Evolutionary conservation across 2,113 vertebrate genomes (phyloP).

Genomic region (Esox niger): DNA sequence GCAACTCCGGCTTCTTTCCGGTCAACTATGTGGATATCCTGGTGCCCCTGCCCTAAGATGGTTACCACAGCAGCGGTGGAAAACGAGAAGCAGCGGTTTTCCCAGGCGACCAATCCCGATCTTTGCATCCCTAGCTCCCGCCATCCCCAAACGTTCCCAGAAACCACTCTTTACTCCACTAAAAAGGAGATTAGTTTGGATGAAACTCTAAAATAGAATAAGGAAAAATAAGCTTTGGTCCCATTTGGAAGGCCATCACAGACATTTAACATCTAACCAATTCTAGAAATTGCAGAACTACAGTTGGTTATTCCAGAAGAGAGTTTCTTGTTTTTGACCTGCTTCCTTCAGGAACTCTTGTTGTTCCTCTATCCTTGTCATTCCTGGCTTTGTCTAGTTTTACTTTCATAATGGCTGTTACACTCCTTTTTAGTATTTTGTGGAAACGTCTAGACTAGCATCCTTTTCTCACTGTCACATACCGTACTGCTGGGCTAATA

Average conservation of each 20-base stretch:
- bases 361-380: slow-evolving; percentile 30
- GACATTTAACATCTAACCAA: slow-evolving; percentile 9
- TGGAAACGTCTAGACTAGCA: slow-evolving; percentile 49
- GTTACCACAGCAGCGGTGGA: slow-evolving; percentile 9
- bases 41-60: slow-evolving; percentile 88
- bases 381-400: slow-evolving; percentile 45
- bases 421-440: slow-evolving; percentile 50
- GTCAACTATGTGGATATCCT: slow-evolving; percentile 98
- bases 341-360: slow-evolving; percentile 33
- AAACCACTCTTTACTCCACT: slow-evolving; percentile 34
- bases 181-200: slow-evolving; percentile 37
- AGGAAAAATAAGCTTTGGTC: slow-evolving; percentile 30
- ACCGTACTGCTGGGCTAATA: slow-evolving; percentile 18
- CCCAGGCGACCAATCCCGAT: slow-evolving; percentile 12
- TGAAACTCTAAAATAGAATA: slow-evolving; percentile 9
- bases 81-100: slow-evolving; percentile 20
- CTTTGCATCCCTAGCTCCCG: slow-evolving; percentile 35
- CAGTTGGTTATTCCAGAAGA: background rate
- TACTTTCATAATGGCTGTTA: slow-evolving; percentile 37
- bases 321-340: background rate
- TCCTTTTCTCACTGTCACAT: slow-evolving; percentile 29
- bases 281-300: background rate
- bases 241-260: slow-evolving; percentile 3
- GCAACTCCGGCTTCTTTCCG: slow-evolving; percentile 98
- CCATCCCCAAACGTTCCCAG: slow-evolving; percentile 48